Evolutionary conservation across 2,797 vertebrate genomes (phyloP).

Genomic region (Chaetophractus vellerosus): DNA sequence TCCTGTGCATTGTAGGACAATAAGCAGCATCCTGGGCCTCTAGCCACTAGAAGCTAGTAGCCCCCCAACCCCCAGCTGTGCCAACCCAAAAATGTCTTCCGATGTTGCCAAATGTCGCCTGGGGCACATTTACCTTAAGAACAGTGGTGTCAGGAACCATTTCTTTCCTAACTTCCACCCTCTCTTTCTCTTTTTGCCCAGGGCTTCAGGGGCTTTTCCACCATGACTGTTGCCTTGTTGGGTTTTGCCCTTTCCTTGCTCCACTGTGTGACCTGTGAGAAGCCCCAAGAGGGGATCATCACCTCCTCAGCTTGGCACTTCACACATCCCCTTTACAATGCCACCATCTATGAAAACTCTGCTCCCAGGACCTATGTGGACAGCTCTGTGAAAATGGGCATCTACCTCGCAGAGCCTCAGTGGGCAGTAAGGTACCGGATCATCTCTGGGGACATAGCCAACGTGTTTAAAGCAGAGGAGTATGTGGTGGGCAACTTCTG

Average conservation of each 20-base stretch:
- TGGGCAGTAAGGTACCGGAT: conserved; percentile 94
- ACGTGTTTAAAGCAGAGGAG: conserved; percentile 95
- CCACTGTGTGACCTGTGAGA: conserved; percentile 86
- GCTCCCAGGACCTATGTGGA: conserved; percentile 95
- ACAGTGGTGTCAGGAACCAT: background rate
- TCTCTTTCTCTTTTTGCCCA: conserved; percentile 69
- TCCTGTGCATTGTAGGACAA: background rate
- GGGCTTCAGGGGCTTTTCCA: conserved; percentile 78
- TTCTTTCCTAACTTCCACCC: background rate
- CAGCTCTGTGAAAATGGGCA: conserved; percentile 95
- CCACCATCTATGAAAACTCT: conserved; percentile 96
- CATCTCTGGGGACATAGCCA: conserved; percentile 93
- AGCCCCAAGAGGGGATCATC: conserved; percentile 86
- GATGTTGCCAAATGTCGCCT: background rate
- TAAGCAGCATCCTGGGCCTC: background rate
- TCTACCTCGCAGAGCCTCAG: conserved; percentile 90
- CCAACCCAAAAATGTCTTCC: background rate
- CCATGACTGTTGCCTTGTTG: conserved; percentile 88
- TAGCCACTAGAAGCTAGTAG: background rate
- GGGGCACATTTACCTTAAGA: background rate
- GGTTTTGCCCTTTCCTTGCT: conserved; percentile 87
- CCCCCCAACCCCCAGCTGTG: background rate
- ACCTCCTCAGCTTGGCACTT: conserved; percentile 92
- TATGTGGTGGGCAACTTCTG: conserved; percentile 95
- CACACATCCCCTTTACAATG: conserved; percentile 95